phyloP scores from a whole-genome alignment of 1,140 invertebrate species.

The Cataglyphis hispanica region DNA sequence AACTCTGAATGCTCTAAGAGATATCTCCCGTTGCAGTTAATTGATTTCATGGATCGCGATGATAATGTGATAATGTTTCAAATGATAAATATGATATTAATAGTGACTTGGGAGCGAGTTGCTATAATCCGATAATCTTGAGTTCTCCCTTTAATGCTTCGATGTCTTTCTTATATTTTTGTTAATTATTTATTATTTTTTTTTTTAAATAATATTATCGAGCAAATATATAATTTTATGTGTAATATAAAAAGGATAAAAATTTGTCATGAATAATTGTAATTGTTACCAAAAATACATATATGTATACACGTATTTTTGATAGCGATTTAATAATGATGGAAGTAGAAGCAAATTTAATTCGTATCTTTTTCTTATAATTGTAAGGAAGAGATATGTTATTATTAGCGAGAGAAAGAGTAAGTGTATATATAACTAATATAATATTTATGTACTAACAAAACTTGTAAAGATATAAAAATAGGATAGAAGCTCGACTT shows the following conservation, averaged over 20 bases:
- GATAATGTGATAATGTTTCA: too few species aligned
- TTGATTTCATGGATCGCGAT: too few species aligned
- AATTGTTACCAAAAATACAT: not conserved
- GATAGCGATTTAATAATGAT: constrained; percentile 19
- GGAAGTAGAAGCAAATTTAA: not conserved
- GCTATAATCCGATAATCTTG: too few species aligned
- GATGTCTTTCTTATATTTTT: too few species aligned
- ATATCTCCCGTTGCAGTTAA: too few species aligned
- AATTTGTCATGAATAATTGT: not conserved
- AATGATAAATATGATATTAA: too few species aligned
- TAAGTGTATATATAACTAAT: constrained; percentile 35
- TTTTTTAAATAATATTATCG: not conserved
- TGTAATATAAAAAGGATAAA: not conserved
- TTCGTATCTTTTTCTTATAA: constrained; percentile 1
- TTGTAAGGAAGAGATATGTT: not conserved
- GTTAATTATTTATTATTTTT: not conserved
- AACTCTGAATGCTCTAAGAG: too few species aligned
- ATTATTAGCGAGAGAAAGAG: not conserved
- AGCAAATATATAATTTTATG: not conserved
- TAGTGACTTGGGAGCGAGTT: too few species aligned
- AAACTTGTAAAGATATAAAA: constrained; percentile 25
- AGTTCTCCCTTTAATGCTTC: not conserved
- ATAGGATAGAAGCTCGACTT: constrained; percentile 26
- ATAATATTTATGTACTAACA: not conserved
- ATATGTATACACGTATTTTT: not conserved